These are phyloP conservation scores for Agrotis exclamationis DNA, from an alignment of 2,888 invertebrate genomes.

Conservation along the genomic window DNA sequence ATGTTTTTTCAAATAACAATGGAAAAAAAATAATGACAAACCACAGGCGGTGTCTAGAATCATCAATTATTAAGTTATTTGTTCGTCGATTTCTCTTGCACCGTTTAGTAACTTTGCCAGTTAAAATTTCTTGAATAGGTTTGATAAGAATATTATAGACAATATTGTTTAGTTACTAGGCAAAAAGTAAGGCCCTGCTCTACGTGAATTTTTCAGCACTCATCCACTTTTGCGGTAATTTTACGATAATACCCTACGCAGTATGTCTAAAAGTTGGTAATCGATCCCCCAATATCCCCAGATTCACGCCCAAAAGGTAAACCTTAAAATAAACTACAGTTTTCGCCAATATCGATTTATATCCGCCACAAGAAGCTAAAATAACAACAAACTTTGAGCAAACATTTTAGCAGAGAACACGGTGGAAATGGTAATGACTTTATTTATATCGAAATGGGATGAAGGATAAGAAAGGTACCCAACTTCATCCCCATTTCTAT, in stretches of 20 bases:
- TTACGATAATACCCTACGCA: background rate
- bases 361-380: background rate
- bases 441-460: slow-evolving; percentile 8
- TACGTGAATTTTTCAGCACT: background rate
- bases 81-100: background rate
- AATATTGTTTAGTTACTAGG: background rate
- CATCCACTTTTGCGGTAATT: background rate
- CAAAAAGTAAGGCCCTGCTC: too few species aligned
- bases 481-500: too few species aligned
- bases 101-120: too few species aligned
- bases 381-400: background rate
- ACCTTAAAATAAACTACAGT: slow-evolving; percentile 3
- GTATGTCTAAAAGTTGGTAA: background rate
- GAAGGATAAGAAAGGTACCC: background rate
- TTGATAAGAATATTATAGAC: too few species aligned
- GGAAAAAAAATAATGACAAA: too few species aligned
- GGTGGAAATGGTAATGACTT: slow-evolving; percentile 4
- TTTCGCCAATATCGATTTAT: background rate
- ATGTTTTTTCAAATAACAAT: too few species aligned
- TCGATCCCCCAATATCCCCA: background rate
- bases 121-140: too few species aligned
- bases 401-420: background rate
- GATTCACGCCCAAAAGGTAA: background rate
- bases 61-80: too few species aligned
- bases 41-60: too few species aligned